A percentile compares a stretch with the other conserved stretches of the same genome.
Conservation (phyloP, 1,140 invertebrate species). For the Polypedilum vanderplanki region DNA sequence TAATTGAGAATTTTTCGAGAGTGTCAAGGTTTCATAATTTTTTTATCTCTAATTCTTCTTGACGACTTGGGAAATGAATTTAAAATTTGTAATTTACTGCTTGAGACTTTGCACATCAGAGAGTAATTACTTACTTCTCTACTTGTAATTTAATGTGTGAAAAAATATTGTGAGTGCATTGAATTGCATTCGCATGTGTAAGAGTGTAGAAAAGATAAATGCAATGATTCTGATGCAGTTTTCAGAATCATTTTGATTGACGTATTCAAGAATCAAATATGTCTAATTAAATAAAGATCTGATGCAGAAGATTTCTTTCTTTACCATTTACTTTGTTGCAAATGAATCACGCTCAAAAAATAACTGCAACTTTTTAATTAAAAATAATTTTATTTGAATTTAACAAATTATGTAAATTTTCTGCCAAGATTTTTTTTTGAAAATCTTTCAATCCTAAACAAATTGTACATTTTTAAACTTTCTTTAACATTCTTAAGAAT, state of each 20-base stretch:
- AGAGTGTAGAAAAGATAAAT: background rate
- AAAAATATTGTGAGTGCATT: too few relatives aligned
- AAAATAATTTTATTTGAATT: too few relatives aligned
- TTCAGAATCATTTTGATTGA: constrained; percentile 22
- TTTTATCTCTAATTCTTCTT: background rate
- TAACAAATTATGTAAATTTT: too few relatives aligned
- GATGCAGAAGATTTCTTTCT: background rate
- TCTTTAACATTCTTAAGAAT: too few relatives aligned
- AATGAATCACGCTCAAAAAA: background rate
- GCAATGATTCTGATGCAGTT: background rate
- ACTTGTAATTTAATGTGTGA: constrained; percentile 7
- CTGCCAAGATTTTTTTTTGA: too few relatives aligned
- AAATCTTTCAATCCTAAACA: too few relatives aligned
- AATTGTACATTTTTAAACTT: too few relatives aligned
- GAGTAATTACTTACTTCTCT: background rate
- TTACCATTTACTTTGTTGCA: background rate
- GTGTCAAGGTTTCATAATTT: background rate
- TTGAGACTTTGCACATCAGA: background rate
- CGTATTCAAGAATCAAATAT: background rate
- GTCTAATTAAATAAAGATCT: constrained; percentile 7
- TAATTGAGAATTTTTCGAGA: background rate
- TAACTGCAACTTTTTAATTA: background rate
- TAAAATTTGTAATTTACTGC: background rate
- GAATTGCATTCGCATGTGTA: too few relatives aligned
- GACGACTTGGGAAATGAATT: constrained; percentile 4